Percentiles rank a stretch among this genome's conserved stretches.
phyloP scores from a whole-genome alignment of 2,888 invertebrate genomes.

The Hyposoter didymator region DNA sequence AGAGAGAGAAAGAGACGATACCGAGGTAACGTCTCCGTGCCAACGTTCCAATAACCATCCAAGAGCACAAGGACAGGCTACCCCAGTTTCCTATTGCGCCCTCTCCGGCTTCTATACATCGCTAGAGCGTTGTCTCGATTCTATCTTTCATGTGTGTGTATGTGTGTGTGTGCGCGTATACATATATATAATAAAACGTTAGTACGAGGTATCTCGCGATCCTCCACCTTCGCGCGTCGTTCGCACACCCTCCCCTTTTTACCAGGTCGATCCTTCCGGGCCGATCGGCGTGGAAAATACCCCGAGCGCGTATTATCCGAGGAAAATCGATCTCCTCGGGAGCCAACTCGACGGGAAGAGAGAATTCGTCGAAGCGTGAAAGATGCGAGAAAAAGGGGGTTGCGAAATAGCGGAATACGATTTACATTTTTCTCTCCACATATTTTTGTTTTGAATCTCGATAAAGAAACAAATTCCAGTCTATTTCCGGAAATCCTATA shows the following conservation, averaged over 20 bases:
- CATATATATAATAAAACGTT: background rate
- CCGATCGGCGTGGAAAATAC: conserved; percentile 80
- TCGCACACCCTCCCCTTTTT: conserved; percentile 34
- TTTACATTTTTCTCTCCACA: background rate
- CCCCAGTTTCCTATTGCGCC: conserved; percentile 82
- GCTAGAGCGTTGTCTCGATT: conserved; percentile 71
- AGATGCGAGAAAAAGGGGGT: conserved; percentile 70
- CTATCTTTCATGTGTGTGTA: background rate
- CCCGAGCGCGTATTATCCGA: conserved; percentile 54
- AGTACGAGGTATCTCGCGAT: conserved; percentile 26
- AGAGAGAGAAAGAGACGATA: conserved; percentile 31
- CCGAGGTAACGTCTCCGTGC: conserved; percentile 78
- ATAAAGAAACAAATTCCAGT: background rate
- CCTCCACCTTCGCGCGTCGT: conserved; percentile 51
- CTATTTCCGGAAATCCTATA: background rate
- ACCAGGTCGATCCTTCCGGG: conserved; percentile 77
- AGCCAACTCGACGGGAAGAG: conserved; percentile 64
- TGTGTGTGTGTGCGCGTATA: background rate
- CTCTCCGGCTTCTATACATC: conserved; percentile 66
- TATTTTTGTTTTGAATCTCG: background rate
- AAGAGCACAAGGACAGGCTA: conserved; percentile 83
- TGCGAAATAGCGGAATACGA: conserved; percentile 40
- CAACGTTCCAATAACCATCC: conserved; percentile 83
- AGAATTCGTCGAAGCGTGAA: conserved; percentile 66
- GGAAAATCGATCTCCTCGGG: conserved; percentile 59